phyloP scores from a whole-genome alignment of 35 echinoderm and acorn worm genomes.

The Heliocidaris erythrogramma region DNA sequence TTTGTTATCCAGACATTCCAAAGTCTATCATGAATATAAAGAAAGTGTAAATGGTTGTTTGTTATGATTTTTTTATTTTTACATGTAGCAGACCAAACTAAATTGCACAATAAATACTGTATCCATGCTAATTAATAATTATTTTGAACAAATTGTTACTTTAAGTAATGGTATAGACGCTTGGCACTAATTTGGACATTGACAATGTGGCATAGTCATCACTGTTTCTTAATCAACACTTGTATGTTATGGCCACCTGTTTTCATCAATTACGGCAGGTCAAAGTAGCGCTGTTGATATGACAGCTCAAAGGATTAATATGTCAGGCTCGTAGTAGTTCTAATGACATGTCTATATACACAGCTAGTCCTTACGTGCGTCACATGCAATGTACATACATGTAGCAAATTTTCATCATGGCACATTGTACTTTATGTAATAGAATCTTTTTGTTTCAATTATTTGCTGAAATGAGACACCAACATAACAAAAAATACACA shows the following conservation, averaged over 20 bases:
- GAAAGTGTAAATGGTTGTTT: no score
- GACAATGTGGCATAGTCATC: conserved; percentile 1
- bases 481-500: no score
- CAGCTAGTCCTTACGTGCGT: neutral
- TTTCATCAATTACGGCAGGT: neutral
- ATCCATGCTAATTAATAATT: no score
- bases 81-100: no score
- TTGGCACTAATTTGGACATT: neutral
- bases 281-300: neutral
- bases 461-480: no score
- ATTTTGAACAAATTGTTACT: neutral
- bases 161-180: neutral
- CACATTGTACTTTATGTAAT: no score
- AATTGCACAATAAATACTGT: no score
- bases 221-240: neutral
- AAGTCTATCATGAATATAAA: no score
- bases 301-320: neutral
- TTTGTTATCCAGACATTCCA: no score
- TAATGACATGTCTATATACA: neutral
- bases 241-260: conserved; percentile 9
- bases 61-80: no score
- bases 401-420: neutral
- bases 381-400: neutral
- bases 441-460: no score
- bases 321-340: neutral